A percentile compares a stretch with the other conserved stretches of the same genome.
These are phyloP conservation scores for Alligator sinensis DNA, from an alignment of 2,113 vertebrate genomes.

Conservation along the genomic window DNA sequence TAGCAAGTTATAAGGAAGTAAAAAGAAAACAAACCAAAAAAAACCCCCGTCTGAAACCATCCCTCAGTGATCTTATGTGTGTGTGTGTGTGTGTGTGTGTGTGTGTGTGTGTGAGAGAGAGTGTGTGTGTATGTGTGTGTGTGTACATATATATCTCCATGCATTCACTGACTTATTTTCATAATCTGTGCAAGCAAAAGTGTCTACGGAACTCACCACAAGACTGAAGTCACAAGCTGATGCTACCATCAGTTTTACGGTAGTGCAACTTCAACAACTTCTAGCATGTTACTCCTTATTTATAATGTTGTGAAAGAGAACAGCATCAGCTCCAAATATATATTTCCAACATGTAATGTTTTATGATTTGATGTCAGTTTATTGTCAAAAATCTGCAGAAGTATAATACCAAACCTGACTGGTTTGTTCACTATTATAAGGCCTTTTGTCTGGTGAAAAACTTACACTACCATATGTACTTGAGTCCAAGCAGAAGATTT, in stretches of 20 bases:
- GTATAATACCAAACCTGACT: neutral
- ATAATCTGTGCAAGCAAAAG: neutral
- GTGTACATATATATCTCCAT: neutral
- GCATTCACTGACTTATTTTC: neutral
- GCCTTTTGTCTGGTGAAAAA: neutral
- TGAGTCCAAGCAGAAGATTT: no score
- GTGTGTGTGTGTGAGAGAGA: no score
- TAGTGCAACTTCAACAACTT: neutral
- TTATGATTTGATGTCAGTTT: neutral
- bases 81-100: neutral
- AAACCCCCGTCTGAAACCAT: neutral
- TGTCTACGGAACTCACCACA: neutral
- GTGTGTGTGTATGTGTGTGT: no score
- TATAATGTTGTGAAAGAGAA: neutral
- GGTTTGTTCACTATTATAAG: neutral
- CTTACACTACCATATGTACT: no score
- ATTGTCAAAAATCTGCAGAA: neutral
- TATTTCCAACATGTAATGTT: neutral
- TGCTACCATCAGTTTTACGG: neutral
- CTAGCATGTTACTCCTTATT: neutral
- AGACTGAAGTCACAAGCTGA: neutral
- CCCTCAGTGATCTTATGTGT: neutral
- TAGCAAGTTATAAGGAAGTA: neutral
- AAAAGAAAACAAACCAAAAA: neutral
- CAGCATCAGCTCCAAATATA: fast-evolving